Conservation (phyloP, 2,113 vertebrate species). For the Chionomys nivalis region DNA sequence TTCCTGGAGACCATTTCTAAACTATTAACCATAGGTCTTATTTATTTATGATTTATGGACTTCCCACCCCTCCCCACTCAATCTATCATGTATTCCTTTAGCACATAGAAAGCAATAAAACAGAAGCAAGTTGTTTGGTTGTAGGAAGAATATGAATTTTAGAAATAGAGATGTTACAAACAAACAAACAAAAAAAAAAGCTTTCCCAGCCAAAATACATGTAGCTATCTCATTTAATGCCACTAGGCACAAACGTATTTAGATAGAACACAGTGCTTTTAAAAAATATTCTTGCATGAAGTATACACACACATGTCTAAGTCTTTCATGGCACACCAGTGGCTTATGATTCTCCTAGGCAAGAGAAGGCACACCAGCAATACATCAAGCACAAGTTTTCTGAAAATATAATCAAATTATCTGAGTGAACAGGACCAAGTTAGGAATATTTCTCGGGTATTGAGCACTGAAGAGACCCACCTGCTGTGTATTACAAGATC, state of each 20-base stretch:
- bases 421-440: constrained; percentile 13
- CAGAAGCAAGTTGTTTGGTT: background rate
- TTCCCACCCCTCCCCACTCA: background rate
- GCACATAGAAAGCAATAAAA: background rate
- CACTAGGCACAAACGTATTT: background rate
- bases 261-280: background rate
- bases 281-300: background rate
- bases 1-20: background rate
- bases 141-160: background rate
- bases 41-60: background rate
- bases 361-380: constrained; percentile 11
- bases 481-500: constrained; percentile 43
- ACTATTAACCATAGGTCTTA: background rate
- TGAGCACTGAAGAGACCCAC: constrained; percentile 52
- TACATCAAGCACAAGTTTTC: constrained; percentile 43
- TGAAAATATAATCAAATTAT: background rate
- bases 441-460: constrained; percentile 20
- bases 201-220: background rate
- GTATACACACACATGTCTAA: background rate
- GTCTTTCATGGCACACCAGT: background rate
- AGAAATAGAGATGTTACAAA: background rate
- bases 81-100: background rate
- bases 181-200: background rate
- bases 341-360: background rate
- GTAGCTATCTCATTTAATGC: background rate